Conservation (phyloP, 2,113 vertebrate genomes). For the Chaetura pelagica region DNA sequence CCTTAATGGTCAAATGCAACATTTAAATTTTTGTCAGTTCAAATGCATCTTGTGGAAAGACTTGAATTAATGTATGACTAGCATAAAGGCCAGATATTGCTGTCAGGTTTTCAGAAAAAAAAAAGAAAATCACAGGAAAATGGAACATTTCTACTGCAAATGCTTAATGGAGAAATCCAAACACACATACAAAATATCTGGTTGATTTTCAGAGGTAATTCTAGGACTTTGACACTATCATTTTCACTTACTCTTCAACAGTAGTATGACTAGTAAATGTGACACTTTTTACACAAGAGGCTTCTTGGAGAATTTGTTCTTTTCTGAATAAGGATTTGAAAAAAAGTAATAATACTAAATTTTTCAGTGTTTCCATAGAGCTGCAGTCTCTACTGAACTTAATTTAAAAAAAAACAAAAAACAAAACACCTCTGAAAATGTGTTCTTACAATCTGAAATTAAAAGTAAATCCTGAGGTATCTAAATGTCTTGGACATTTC, state of each 20-base stretch:
- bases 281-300: neutral
- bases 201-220: neutral
- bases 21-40: neutral
- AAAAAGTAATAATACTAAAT: neutral
- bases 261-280: neutral
- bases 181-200: neutral
- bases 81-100: neutral
- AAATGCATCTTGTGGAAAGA: neutral
- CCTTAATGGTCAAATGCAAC: neutral
- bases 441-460: neutral
- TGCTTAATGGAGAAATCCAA: neutral
- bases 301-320: neutral
- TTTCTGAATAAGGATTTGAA: neutral
- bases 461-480: neutral
- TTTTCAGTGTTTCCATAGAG: neutral
- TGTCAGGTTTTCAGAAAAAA: neutral
- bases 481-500: neutral
- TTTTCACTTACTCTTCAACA: neutral
- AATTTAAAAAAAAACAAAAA: neutral
- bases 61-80: neutral
- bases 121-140: neutral
- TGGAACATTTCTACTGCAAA: neutral
- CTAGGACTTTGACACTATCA: neutral
- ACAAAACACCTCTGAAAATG: neutral
- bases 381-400: neutral